phyloP scores from a whole-genome alignment of 2,797 vertebrate species.

The Acipenser oxyrinchus region DNA sequence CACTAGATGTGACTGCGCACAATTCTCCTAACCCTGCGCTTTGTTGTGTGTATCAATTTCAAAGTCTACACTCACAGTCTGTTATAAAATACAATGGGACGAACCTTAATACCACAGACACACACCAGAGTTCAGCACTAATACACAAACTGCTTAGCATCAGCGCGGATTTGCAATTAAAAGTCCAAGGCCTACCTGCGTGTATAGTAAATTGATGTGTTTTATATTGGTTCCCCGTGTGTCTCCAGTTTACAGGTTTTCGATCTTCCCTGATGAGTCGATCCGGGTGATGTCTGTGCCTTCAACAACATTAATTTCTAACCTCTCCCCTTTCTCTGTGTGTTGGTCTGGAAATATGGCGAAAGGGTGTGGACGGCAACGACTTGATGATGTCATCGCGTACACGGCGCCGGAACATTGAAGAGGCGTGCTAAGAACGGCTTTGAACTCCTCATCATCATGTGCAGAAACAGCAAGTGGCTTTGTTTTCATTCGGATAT shows the following conservation, averaged over 20 bases:
- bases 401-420: background rate
- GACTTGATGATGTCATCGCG: constrained; percentile 11
- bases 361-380: constrained; percentile 11
- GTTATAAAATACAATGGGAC: background rate
- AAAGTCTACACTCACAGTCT: too few species aligned
- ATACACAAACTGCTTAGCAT: background rate
- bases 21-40: too few species aligned
- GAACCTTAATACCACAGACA: background rate
- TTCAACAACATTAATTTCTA: background rate
- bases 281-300: background rate
- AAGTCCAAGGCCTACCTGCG: background rate
- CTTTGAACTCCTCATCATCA: too few species aligned
- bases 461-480: too few species aligned
- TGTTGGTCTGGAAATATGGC: constrained; percentile 9
- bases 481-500: too few species aligned
- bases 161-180: background rate
- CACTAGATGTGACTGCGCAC: too few species aligned
- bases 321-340: background rate
- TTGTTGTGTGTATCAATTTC: too few species aligned
- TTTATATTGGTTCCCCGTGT: background rate
- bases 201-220: background rate
- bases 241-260: background rate
- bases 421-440: too few species aligned
- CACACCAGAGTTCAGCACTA: background rate
- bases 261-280: background rate